Conservation (phyloP, 2,113 vertebrate genomes). For the Chaetops frenatus region DNA sequence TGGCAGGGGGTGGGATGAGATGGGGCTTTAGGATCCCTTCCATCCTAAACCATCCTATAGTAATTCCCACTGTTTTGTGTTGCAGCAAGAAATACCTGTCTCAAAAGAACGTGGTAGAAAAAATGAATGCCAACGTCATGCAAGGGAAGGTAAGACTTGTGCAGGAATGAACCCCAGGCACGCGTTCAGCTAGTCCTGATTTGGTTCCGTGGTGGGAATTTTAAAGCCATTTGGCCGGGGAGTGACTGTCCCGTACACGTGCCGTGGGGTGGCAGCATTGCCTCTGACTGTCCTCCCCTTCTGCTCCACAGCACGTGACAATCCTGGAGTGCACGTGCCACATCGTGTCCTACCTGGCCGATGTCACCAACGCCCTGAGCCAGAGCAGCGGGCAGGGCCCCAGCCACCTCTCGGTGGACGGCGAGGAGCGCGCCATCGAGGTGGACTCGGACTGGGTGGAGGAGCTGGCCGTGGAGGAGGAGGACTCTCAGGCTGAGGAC, state of each 20-base stretch:
- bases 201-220: background rate
- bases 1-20: background rate
- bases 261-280: background rate
- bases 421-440: slow-evolving; percentile 93
- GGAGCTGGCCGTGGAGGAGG: slow-evolving; percentile 94
- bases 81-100: slow-evolving; percentile 96
- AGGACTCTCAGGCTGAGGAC: slow-evolving; percentile 97
- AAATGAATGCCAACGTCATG: slow-evolving; percentile 91
- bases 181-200: background rate
- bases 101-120: slow-evolving; percentile 98
- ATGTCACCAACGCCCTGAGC: slow-evolving; percentile 92
- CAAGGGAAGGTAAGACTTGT: slow-evolving; percentile 88
- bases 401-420: slow-evolving; percentile 86
- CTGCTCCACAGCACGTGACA: slow-evolving; percentile 79
- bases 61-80: background rate
- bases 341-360: slow-evolving; percentile 94
- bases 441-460: slow-evolving; percentile 99
- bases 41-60: background rate
- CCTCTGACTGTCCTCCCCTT: background rate
- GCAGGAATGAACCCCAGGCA: background rate
- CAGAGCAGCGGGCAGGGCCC: slow-evolving; percentile 87
- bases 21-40: background rate
- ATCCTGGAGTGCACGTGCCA: slow-evolving; percentile 96
- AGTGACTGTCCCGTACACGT: rapidly evolving
- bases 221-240: background rate